Evolutionary conservation across 2,113 vertebrate species (phyloP), one percentile per base, ranked within the genome.

Genomic region (Silurus glanis): DNA sequence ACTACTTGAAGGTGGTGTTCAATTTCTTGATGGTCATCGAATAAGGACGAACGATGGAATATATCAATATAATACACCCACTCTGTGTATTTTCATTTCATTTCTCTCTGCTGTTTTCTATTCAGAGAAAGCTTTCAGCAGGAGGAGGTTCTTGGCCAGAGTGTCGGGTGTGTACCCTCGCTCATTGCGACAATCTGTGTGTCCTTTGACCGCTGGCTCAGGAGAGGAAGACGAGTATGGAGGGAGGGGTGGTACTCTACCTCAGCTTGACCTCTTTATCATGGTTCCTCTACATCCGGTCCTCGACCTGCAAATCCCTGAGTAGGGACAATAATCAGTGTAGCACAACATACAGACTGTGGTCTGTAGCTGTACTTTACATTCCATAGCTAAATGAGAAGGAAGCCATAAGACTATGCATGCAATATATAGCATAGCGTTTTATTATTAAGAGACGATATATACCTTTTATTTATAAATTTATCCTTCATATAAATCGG

Each of bases 211-310:
- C 83, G 28, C 9, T 10, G 4, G 56, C 37, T 67, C 53, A 75
- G 7, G 9, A 85, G 86, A 80, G 88, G 88, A 90, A 84, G 84
- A 82, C 69, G 72, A 81, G 83, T 55, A 78, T 23, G 83, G 55
- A 53, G 58, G 83, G 55, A 53, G 58, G 6, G 6, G 53, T 82
- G 53, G 58, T 13, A 45, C 51, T 25, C 5, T 49, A 86, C 59
- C 25, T 72, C 49, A 80, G 55, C n/a, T 37, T 88, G 87, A 88
- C 79, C 87, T 82, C 13, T 58, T 59, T 61, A 7, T 87, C 74
- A 83, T 59, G 79, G 51, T 83, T 62, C 45, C n/a, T 74, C 25
- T 85, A 55, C 25, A 59, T 88, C 83, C 80, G 62, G n/a, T 80
- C 83, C n/a, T 85, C 51, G 62, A n/a, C 13, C 67, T 5, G 23